Evolutionary conservation across 1,140 invertebrate species (phyloP).

Genomic region (Musca vetustissima): DNA sequence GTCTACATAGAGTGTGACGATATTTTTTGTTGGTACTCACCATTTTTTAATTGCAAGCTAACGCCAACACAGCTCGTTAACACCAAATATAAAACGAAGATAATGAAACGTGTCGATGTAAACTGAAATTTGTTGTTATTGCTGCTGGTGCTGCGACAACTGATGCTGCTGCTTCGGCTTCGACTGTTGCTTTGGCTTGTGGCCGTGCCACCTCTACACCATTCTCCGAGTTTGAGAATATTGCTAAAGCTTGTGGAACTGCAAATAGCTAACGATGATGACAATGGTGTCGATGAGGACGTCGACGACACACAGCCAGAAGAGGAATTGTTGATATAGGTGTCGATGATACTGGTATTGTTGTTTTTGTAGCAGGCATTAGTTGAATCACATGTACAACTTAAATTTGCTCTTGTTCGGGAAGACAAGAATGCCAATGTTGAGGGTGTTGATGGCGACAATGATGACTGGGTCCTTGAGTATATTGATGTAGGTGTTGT

Average conservation of each 20-base stretch:
- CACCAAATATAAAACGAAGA: conserved; percentile 19
- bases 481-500: neutral
- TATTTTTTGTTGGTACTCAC: conserved; percentile 9
- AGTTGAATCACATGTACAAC: neutral
- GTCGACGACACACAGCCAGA: neutral
- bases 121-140: conserved; percentile 12
- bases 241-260: too few relatives aligned
- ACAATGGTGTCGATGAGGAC: neutral
- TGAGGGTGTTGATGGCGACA: neutral
- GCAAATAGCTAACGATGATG: neutral
- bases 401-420: neutral
- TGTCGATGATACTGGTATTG: neutral
- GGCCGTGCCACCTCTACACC: too few relatives aligned
- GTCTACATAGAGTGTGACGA: too few relatives aligned
- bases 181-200: too few relatives aligned
- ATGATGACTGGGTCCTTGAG: conserved; percentile 1
- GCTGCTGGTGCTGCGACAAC: neutral
- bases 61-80: conserved; percentile 23
- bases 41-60: conserved; percentile 26
- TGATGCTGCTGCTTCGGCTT: too few relatives aligned
- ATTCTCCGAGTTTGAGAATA: too few relatives aligned
- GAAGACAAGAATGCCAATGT: neutral
- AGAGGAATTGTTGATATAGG: neutral
- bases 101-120: conserved; percentile 21
- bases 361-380: neutral